phyloP scores from a whole-genome alignment of 2,797 vertebrate species.

The Chaetophractus vellerosus region DNA sequence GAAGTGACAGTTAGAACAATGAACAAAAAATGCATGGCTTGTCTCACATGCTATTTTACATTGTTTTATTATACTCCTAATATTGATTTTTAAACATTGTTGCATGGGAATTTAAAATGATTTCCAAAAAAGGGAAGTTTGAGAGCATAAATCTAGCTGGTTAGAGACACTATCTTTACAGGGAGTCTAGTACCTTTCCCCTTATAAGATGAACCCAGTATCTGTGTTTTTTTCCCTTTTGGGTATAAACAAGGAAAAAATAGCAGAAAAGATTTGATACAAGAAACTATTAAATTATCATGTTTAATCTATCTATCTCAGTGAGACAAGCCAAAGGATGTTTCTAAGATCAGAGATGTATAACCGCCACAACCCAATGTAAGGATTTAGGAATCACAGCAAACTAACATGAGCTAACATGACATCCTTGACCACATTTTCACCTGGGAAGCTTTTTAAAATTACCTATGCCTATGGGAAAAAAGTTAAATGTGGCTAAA shows the following conservation, averaged over 20 bases:
- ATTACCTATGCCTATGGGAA: background rate
- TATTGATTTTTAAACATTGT: conserved; percentile 77
- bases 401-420: background rate
- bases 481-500: conserved; percentile 6
- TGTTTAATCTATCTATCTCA: background rate
- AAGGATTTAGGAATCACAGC: conserved; percentile 14
- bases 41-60: conserved; percentile 57
- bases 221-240: conserved; percentile 72
- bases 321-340: background rate
- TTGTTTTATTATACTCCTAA: conserved; percentile 68
- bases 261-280: conserved; percentile 18
- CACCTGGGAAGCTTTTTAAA: background rate
- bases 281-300: conserved; percentile 37
- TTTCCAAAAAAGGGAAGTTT: conserved; percentile 79
- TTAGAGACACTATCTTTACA: conserved; percentile 54
- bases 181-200: conserved; percentile 70
- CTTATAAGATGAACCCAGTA: conserved; percentile 69
- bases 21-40: conserved; percentile 59
- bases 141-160: conserved; percentile 71
- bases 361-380: background rate
- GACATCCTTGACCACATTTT: conserved; percentile 4
- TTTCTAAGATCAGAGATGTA: conserved; percentile 15
- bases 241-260: conserved; percentile 70
- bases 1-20: conserved; percentile 73
- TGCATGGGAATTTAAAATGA: conserved; percentile 66